These are phyloP conservation scores for Mimachlamys varia DNA, from an alignment of 2,888 invertebrate genomes.

Conservation along the genomic window DNA sequence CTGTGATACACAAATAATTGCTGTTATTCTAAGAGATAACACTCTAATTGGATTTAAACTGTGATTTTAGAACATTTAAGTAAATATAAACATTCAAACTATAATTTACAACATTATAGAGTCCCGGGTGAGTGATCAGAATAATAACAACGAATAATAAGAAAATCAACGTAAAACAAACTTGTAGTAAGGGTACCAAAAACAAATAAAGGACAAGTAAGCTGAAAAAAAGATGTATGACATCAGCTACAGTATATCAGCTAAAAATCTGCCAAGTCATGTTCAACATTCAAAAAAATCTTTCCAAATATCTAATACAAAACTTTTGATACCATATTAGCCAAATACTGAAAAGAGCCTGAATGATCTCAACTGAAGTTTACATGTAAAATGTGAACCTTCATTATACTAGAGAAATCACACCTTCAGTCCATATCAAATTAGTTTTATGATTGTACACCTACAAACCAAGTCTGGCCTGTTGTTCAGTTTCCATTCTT, in stretches of 20 bases:
- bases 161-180: background rate
- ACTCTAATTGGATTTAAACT: background rate
- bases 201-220: too few relatives aligned
- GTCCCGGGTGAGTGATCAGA: background rate
- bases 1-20: background rate
- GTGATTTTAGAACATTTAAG: background rate
- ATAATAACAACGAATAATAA: background rate
- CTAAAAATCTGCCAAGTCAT: background rate
- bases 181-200: too few relatives aligned
- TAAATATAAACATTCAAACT: background rate
- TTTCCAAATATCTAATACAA: background rate
- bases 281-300: background rate
- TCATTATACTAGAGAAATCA: background rate
- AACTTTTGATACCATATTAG: background rate
- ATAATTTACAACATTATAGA: background rate
- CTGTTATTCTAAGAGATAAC: background rate
- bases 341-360: background rate
- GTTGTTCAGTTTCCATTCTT: background rate
- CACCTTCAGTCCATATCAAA: slow-evolving; percentile 7
- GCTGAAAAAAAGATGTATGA: too few relatives aligned
- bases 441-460: background rate
- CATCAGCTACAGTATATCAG: background rate
- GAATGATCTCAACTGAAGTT: background rate
- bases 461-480: background rate
- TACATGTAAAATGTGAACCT: background rate